A percentile compares a stretch with the other conserved stretches of the same genome.
phyloP scores from a whole-genome alignment of 2,888 invertebrate genomes.

The Allacma fusca region DNA sequence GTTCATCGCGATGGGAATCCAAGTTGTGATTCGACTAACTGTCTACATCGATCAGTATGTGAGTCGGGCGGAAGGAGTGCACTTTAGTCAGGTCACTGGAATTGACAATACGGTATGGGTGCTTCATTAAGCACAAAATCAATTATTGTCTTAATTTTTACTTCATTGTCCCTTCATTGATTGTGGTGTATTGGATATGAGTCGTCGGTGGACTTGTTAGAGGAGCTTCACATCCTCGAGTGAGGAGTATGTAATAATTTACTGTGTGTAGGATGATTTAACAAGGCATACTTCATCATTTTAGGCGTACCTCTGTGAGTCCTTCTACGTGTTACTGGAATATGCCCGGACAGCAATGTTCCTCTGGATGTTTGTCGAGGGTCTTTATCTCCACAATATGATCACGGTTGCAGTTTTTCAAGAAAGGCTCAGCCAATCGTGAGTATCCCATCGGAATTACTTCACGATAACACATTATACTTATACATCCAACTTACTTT shows the following conservation, averaged over 20 bases:
- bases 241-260: no score
- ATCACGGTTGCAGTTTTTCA: slow-evolving; percentile 66
- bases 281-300: background rate
- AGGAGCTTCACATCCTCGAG: no score
- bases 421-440: slow-evolving; percentile 60
- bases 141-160: no score
- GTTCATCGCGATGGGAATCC: slow-evolving; percentile 66
- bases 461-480: background rate
- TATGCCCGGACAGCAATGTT: slow-evolving; percentile 69
- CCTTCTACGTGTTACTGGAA: slow-evolving; percentile 67
- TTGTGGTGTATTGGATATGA: no score
- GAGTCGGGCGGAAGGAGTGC: slow-evolving; percentile 45
- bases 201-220: no score
- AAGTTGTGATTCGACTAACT: slow-evolving; percentile 62
- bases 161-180: background rate
- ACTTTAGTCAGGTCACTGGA: slow-evolving; percentile 39
- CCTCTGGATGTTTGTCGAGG: slow-evolving; percentile 71
- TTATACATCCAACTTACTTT: background rate
- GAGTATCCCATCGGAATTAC: slow-evolving; percentile 41
- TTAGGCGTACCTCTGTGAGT: slow-evolving; percentile 66
- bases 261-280: no score
- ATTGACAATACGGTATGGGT: slow-evolving; percentile 61
- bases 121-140: no score
- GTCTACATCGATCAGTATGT: slow-evolving; percentile 63
- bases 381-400: slow-evolving; percentile 68